Evolutionary conservation across 2,888 invertebrate genomes (phyloP).

Genomic region (Lasioglossum marginatum): DNA sequence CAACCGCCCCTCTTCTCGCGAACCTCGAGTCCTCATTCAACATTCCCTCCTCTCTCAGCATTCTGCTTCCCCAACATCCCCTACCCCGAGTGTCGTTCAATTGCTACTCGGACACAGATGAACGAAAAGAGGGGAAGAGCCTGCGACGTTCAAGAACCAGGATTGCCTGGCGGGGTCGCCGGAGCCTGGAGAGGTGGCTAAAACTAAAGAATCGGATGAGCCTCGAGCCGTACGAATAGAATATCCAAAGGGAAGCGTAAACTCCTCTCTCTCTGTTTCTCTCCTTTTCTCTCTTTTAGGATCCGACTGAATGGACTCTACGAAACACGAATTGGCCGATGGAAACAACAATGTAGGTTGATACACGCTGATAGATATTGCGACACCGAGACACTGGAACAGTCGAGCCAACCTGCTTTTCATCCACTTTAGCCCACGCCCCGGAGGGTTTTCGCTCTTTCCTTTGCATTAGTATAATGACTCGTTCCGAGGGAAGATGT

Average conservation of each 20-base stretch:
- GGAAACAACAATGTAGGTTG: constrained; percentile 21
- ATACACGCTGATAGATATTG: constrained; percentile 5
- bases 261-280: constrained; percentile 1
- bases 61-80: constrained; percentile 50
- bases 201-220: constrained; percentile 38
- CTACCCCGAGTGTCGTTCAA: constrained; percentile 17
- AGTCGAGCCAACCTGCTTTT: neutral
- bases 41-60: constrained; percentile 73
- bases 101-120: constrained; percentile 51
- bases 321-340: constrained; percentile 22
- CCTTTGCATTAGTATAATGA: constrained; percentile 35
- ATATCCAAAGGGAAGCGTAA: constrained; percentile 27
- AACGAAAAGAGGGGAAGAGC: constrained; percentile 44
- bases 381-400: neutral
- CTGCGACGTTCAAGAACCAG: constrained; percentile 14
- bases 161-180: neutral
- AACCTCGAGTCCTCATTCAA: constrained; percentile 77
- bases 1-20: constrained; percentile 24
- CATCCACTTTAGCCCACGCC: neutral
- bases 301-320: constrained; percentile 32
- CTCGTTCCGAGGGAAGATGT: constrained; percentile 21
- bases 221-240: constrained; percentile 9
- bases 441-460: no score
- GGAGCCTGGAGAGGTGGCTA: neutral
- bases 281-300: constrained; percentile 6